Percentiles rank a stretch among this genome's conserved stretches.
These are phyloP conservation scores for Microtus ochrogaster DNA, from an alignment of 2,113 vertebrate species.

Conservation along the genomic window DNA sequence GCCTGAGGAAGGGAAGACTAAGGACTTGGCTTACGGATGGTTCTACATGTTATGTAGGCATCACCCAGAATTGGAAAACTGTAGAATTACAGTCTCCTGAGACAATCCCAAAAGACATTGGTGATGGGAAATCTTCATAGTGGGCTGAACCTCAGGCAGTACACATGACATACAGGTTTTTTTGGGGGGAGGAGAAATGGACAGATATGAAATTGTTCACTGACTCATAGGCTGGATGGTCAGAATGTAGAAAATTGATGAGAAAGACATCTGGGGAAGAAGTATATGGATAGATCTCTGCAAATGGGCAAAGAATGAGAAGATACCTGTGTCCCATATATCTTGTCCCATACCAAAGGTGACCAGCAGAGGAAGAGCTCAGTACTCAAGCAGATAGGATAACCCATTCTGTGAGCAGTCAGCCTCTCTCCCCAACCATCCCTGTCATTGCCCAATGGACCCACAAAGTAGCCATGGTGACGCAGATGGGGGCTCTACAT, in stretches of 20 bases:
- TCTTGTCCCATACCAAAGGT: neutral
- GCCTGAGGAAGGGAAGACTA: neutral
- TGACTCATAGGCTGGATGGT: neutral
- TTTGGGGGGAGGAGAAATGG: neutral
- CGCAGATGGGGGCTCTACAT: neutral
- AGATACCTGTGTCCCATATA: neutral
- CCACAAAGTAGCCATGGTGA: neutral
- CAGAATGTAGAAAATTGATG: neutral
- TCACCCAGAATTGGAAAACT: neutral
- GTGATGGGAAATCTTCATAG: neutral
- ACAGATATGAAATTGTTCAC: neutral
- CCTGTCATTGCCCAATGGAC: neutral
- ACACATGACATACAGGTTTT: neutral
- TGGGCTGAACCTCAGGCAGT: neutral
- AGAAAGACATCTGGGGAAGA: neutral
- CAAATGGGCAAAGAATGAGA: neutral
- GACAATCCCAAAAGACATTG: neutral
- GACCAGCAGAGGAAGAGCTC: neutral
- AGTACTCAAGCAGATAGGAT: neutral
- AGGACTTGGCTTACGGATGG: neutral
- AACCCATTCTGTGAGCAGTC: neutral
- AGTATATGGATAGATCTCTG: too few species aligned
- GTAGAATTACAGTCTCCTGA: neutral
- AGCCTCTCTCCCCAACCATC: neutral
- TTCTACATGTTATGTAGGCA: neutral